phyloP scores from a whole-genome alignment of 2,797 vertebrate genomes.

The Huso huso region DNA sequence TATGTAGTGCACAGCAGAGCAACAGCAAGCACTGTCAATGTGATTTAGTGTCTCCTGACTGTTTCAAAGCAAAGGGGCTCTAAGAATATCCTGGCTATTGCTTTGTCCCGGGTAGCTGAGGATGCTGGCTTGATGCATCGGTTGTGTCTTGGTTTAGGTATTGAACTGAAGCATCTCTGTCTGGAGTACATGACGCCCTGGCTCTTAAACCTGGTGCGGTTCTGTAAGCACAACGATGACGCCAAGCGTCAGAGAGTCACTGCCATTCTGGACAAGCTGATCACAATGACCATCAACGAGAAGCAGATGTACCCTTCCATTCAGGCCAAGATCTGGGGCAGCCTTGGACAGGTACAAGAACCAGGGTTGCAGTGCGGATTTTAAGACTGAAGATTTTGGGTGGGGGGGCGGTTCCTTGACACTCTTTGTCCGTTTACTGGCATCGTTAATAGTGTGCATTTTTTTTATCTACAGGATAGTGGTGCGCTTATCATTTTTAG shows the following conservation, averaged over 20 bases:
- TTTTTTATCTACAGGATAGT: too few species aligned
- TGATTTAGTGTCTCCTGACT: too few species aligned
- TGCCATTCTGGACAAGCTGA: constrained; percentile 94
- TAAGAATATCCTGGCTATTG: too few species aligned
- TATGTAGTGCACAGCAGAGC: too few species aligned
- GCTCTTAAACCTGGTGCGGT: constrained; percentile 91
- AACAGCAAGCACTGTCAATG: too few species aligned
- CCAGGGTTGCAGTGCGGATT: not conserved
- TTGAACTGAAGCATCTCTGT: constrained; percentile 94
- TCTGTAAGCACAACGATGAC: constrained; percentile 96
- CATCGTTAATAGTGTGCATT: too few species aligned
- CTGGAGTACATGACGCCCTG: constrained; percentile 98
- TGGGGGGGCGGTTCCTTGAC: too few species aligned
- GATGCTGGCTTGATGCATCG: not conserved
- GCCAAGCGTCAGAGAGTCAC: constrained; percentile 93
- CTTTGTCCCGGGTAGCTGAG: too few species aligned
- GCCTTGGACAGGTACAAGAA: constrained; percentile 81
- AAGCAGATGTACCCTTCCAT: constrained; percentile 99
- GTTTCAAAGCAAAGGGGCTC: too few species aligned
- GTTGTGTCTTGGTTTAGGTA: constrained; percentile 58
- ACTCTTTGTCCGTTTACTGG: too few species aligned
- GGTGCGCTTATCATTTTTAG: too few species aligned
- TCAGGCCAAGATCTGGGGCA: constrained; percentile 98
- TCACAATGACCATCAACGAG: constrained; percentile 98
- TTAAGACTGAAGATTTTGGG: too few species aligned